Evolutionary conservation across 2,888 invertebrate genomes (phyloP).

Genomic region (Nemurella pictetii): DNA sequence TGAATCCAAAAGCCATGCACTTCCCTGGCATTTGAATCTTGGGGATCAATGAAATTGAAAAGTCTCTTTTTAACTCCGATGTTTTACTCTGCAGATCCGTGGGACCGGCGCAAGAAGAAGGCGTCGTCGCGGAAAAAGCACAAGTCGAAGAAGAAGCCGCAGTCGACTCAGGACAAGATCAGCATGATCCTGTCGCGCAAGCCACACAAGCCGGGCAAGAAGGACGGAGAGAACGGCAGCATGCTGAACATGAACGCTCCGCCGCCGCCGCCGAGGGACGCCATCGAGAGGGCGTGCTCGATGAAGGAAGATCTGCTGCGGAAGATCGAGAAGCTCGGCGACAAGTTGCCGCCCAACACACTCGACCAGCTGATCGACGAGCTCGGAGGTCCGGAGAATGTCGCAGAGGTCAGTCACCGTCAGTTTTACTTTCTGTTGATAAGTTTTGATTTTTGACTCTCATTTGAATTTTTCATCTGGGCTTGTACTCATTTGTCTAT

Average conservation of each 20-base stretch:
- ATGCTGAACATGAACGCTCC: constrained; percentile 27
- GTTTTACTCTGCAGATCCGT: constrained; percentile 65
- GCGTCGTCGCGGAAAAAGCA: constrained; percentile 64
- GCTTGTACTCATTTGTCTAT: too few species aligned
- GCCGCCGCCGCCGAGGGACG: constrained; percentile 72
- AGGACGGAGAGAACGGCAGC: constrained; percentile 36
- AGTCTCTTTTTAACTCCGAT: too few species aligned
- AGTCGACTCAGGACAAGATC: constrained; percentile 78
- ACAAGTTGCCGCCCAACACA: constrained; percentile 91
- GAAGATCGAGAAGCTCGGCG: constrained; percentile 83
- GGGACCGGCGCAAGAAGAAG: constrained; percentile 71
- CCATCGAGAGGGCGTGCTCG: constrained; percentile 84
- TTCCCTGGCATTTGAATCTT: neutral
- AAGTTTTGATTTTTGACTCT: too few species aligned
- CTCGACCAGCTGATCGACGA: constrained; percentile 98
- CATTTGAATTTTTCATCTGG: too few species aligned
- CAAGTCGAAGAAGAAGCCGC: constrained; percentile 59
- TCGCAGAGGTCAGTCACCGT: constrained; percentile 79
- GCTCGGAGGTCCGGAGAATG: constrained; percentile 95
- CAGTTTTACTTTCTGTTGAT: too few species aligned
- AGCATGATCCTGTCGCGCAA: constrained; percentile 65
- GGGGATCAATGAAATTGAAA: neutral
- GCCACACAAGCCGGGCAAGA: constrained; percentile 46
- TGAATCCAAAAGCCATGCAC: neutral
- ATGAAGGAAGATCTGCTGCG: constrained; percentile 91